A percentile compares a stretch with the other conserved stretches of the same genome.
Conservation (phyloP, 2,888 invertebrate genomes). For the Vannuccia rotundouncinata region DNA sequence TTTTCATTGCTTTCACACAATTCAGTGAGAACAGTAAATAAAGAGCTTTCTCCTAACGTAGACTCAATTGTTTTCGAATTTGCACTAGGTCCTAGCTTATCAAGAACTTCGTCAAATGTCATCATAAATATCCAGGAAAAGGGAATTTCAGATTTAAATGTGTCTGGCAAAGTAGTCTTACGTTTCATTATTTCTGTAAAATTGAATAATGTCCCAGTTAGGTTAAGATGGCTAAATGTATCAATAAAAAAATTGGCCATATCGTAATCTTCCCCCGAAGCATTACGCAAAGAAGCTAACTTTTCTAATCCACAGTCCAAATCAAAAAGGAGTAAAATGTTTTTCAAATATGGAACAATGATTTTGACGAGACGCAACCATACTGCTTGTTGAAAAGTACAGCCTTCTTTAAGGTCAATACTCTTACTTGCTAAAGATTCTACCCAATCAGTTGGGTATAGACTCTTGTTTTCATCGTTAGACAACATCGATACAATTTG, state of each 20-base stretch:
- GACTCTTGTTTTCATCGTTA: not conserved
- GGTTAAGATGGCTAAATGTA: not conserved
- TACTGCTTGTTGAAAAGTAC: not conserved
- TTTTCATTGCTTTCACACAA: not conserved
- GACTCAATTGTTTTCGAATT: not conserved
- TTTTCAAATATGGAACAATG: not conserved
- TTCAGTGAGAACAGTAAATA: not conserved
- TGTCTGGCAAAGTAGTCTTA: not conserved
- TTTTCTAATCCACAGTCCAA: not conserved
- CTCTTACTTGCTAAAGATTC: not conserved
- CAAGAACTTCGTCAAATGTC: not conserved
- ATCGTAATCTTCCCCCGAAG: too few relatives aligned
- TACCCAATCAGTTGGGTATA: not conserved
- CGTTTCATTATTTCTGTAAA: not conserved
- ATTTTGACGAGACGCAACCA: constrained; percentile 3
- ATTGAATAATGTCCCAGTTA: not conserved
- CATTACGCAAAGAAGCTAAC: too few relatives aligned
- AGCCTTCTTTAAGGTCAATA: not conserved
- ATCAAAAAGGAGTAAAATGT: not conserved
- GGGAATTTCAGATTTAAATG: not conserved
- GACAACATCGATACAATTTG: not conserved
- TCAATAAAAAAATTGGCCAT: not conserved
- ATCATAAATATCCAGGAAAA: not conserved
- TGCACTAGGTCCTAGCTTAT: not conserved
- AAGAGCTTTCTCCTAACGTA: not conserved